Evolutionary conservation across 1,140 invertebrate species (phyloP).

Genomic region (Artemia franciscana): DNA sequence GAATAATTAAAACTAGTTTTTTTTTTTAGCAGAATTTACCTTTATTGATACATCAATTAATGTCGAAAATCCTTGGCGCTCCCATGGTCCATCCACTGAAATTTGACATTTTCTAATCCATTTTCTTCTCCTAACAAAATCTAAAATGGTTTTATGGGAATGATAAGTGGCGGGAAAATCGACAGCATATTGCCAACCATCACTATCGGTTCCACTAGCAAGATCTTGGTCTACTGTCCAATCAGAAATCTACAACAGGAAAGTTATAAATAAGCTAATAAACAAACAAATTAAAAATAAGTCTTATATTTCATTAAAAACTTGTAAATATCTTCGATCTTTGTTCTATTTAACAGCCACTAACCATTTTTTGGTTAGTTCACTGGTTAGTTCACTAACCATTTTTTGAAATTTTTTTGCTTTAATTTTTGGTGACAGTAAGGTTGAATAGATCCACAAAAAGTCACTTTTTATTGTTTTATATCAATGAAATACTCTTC

Average conservation of each 20-base stretch:
- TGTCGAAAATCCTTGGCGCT: conserved; percentile 54
- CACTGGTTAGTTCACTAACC: too few species aligned
- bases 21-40: conserved; percentile 22
- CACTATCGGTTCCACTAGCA: conserved; percentile 61
- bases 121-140: conserved; percentile 56
- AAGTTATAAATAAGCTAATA: too few species aligned
- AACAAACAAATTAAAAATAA: too few species aligned
- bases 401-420: too few species aligned
- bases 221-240: conserved; percentile 72
- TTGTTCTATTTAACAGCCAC: too few species aligned
- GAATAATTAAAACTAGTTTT: not conserved
- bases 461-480: too few species aligned
- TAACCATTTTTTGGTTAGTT: too few species aligned
- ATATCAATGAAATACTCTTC: too few species aligned
- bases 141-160: conserved; percentile 55
- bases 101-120: conserved; percentile 64
- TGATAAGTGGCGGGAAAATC: conserved; percentile 72
- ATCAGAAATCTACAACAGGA: conserved; percentile 43
- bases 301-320: too few species aligned
- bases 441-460: too few species aligned
- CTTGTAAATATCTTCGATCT: too few species aligned
- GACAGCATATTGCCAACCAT: conserved; percentile 82
- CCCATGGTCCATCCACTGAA: conserved; percentile 62
- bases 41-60: conserved; percentile 53
- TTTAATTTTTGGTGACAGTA: too few species aligned